Base-by-base conservation (phyloP, 2,113 vertebrate genomes). In the Solea solea region DNA sequence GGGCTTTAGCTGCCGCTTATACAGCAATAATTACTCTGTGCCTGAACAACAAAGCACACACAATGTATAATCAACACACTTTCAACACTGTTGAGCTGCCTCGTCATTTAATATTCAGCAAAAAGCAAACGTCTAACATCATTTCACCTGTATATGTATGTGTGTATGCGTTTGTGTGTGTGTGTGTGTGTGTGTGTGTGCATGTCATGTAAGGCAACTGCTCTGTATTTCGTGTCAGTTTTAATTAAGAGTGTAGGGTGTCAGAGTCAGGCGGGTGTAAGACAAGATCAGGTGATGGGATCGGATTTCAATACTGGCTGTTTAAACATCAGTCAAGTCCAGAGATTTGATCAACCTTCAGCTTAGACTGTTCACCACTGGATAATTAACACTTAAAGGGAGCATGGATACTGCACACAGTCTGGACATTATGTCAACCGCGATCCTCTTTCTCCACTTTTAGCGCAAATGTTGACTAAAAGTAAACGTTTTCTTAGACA, bases 201-300 rank as follows among this genome's bases (percentile, higher is more conserved):
- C 7, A 9, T 42, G 34, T 13, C 3, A 57, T 67, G 53, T n/a
- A n/a, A 55, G 49, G 40, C 60, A 59, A 11, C 60, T 69, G 25
- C 45, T 79, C 72, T 85, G 88, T 69, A 84, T 82, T 87, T 39
- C 56, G 63, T 88, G 87, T 85, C 85, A 51, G 75, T 73, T 87
- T 90, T 90, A 92, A 91, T 90, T 91, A 92, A 89, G 78, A 54
- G 82, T 80, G 77, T 85, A 41, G 40, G 68, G 80, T 89, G 85
- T 85, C 87, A 67, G 72, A 59, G 56, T 81, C 67, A 65, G 76
- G 57, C 58, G 54, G 64, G 64, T 52, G 64, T 40, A 60, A 48
- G 34, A 21, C 53, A 15, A 14, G 85, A 83, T 93, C 86, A 53
- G 82, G 71, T 91, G 80, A 28, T 83, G 0, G 58, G 82, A 78